Base-by-base conservation (phyloP, 2,888 invertebrate genomes). In the Heliconius cydno region DNA sequence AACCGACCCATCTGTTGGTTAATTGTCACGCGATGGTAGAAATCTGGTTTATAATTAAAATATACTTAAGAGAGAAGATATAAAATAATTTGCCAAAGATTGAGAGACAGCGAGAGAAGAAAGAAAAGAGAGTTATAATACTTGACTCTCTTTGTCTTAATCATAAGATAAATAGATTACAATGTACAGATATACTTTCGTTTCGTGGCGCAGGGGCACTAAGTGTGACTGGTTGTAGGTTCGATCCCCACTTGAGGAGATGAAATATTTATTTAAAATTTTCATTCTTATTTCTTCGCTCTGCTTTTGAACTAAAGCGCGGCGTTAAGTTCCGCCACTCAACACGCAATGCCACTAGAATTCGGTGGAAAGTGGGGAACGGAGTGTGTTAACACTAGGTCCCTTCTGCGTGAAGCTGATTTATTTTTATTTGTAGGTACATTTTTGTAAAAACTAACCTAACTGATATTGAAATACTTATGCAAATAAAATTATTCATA, bases 401-500 rank as follows among this genome's bases (percentile, higher is more conserved):
- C 1, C 7, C 34, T 34, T 34, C 9, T 7, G 0, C 34, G 9
- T 9, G 7, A 34, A 34, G 7, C 7, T 34, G 34, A 34, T n/a
- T 9, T 9, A 19, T 66, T 13, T 66, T 66, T 30, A 19, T 66
- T 9, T 15, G 28, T 6, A 6, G 0, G 2, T 28, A 28, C 28
- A 28, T 7, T 30, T 28, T 3, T 30, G 30, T 19, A 67, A 34
- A 67, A 22, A 13, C 22, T 67, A 34, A 67, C 9, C 10, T 41
- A 46, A 19, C 19, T 22, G 19, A 28, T 52, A 52, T 57, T 57
- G 3, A 57, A 57, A 25, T 19, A 1, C 9, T 0, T 3, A 3
- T 41, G 22, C 63, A 9, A 75, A 41, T 46, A 63, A 38, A 66
- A 46, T 66, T 66, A 46, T 41, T 28, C 63, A 75, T 22, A 75